Conservation (phyloP, 2,888 invertebrate genomes). For the Sarcophaga caerulescens region DNA sequence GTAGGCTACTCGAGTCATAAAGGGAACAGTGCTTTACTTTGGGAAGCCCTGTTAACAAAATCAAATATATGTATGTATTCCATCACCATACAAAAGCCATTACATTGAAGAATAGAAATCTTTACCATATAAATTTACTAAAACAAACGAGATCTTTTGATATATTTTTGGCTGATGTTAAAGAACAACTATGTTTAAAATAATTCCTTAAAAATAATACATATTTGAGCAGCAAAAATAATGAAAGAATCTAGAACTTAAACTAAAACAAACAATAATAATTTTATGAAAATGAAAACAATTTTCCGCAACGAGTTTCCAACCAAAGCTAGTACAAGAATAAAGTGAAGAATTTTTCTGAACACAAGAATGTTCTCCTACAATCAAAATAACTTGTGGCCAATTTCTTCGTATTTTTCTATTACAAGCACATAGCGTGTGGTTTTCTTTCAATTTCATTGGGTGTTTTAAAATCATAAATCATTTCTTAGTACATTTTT, state of each 20-base stretch:
- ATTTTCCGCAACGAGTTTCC: background rate
- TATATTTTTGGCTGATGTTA: background rate
- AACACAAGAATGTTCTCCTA: too few species aligned
- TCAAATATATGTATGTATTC: too few species aligned
- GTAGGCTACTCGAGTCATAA: too few species aligned
- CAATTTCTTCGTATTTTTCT: background rate
- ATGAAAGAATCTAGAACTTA: background rate
- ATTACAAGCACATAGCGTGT: slow-evolving; percentile 42
- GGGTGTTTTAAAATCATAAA: slow-evolving; percentile 55
- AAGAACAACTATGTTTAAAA: background rate
- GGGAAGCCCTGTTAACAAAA: too few species aligned
- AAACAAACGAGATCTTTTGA: background rate
- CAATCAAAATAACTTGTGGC: too few species aligned
- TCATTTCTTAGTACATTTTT: slow-evolving; percentile 23
- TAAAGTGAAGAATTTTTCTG: too few species aligned
- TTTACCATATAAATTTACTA: background rate
- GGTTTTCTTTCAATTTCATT: slow-evolving; percentile 57
- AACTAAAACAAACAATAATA: background rate
- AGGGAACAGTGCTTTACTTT: too few species aligned
- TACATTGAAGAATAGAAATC: background rate
- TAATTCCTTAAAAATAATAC: background rate
- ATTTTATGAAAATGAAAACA: background rate
- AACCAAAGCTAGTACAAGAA: background rate
- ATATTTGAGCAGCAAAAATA: background rate
- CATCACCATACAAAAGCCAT: too few species aligned